A percentile compares a stretch with the other conserved stretches of the same genome.
These are phyloP conservation scores for Pagrus major DNA, from an alignment of 2,113 vertebrate species.

Conservation along the genomic window DNA sequence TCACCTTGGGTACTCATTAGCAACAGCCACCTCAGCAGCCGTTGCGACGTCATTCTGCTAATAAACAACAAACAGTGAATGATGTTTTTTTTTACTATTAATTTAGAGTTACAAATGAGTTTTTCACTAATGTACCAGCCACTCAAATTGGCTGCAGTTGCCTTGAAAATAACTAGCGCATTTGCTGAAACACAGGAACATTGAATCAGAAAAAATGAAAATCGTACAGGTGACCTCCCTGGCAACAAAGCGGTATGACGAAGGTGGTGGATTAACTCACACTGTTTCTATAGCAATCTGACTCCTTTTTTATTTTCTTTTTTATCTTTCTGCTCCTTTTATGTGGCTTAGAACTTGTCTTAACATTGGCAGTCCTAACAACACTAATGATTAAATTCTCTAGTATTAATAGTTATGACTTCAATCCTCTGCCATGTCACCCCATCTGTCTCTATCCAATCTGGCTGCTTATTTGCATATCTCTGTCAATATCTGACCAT, in stretches of 20 bases:
- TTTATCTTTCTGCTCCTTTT: neutral
- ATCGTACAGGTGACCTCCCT: constrained; percentile 1
- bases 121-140: neutral
- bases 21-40: constrained; percentile 27
- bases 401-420: accelerated
- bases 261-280: neutral
- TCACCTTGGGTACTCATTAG: constrained; percentile 25
- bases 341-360: neutral
- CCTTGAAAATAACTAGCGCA: constrained; percentile 26
- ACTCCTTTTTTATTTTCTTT: no score
- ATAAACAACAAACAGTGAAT: constrained; percentile 29
- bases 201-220: constrained; percentile 1
- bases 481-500: neutral
- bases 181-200: neutral
- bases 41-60: neutral
- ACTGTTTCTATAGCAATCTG: neutral
- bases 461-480: neutral
- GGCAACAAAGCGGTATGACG: neutral
- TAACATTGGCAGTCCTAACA: neutral
- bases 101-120: neutral
- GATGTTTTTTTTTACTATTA: constrained; percentile 34
- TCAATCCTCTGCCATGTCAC: neutral
- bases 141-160: constrained; percentile 11
- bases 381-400: neutral
- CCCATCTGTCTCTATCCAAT: neutral